Evolutionary conservation across 2,888 invertebrate genomes (phyloP).

Genomic region (Neoitamus cyanurus): DNA sequence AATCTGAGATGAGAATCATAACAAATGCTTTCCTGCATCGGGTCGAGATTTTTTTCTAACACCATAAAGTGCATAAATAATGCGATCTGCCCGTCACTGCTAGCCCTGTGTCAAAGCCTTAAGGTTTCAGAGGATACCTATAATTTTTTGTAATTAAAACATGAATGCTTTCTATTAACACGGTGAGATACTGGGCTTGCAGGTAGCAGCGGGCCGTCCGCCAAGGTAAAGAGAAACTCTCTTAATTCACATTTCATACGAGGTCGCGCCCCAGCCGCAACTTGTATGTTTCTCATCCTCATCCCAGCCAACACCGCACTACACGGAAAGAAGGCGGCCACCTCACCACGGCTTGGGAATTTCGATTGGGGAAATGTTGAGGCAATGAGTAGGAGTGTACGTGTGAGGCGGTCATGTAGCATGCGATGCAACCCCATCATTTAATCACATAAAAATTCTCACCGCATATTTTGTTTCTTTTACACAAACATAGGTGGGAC

Average conservation of each 20-base stretch:
- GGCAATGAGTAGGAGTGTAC: background rate
- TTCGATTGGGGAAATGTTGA: background rate
- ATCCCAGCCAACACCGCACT: background rate
- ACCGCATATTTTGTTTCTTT: conserved; percentile 8
- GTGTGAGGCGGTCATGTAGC: background rate
- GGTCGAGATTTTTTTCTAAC: background rate
- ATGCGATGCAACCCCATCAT: background rate
- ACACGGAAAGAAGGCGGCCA: background rate
- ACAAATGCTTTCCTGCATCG: background rate
- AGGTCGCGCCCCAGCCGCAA: background rate
- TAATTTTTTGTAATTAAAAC: background rate
- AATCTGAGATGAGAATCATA: background rate
- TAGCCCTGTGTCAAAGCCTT: background rate
- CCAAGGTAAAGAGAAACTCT: background rate
- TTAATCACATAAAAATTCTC: background rate
- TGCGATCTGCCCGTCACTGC: background rate
- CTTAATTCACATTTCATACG: background rate
- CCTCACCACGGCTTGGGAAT: background rate
- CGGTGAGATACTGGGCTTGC: background rate
- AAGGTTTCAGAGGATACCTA: background rate
- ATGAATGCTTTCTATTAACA: background rate
- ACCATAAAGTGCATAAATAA: background rate
- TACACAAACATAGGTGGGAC: conserved; percentile 51
- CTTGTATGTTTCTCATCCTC: background rate
- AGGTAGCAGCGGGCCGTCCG: background rate